These are phyloP conservation scores for Scolopax mira DNA, from an alignment of 2,113 vertebrate species.

Conservation along the genomic window DNA sequence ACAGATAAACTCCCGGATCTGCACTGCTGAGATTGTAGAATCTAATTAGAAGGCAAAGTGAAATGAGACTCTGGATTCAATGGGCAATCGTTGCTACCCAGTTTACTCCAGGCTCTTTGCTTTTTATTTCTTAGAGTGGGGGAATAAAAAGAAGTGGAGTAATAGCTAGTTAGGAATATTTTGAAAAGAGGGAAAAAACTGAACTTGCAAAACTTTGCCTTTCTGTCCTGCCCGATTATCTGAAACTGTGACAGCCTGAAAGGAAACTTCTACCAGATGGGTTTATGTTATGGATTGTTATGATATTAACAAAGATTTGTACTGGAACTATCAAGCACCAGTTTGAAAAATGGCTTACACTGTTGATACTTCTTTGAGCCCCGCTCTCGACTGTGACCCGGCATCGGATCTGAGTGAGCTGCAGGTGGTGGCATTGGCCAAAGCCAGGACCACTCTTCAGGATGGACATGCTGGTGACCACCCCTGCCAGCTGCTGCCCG, in stretches of 20 bases:
- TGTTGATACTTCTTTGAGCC: background rate
- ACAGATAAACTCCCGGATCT: background rate
- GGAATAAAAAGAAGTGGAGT: background rate
- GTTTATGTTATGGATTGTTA: background rate
- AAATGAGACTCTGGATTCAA: background rate
- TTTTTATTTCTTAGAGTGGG: background rate
- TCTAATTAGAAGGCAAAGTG: background rate
- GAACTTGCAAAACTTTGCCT: background rate
- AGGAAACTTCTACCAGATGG: background rate
- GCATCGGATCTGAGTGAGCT: background rate
- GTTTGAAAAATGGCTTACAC: background rate
- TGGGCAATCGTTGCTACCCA: background rate
- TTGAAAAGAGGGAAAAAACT: background rate
- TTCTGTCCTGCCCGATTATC: background rate
- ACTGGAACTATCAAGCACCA: background rate
- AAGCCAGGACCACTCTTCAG: background rate
- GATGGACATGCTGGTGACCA: rapidly evolving
- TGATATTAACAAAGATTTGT: background rate
- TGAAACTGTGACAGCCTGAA: background rate
- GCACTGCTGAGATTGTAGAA: background rate
- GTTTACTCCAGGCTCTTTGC: background rate
- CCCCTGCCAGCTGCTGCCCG: background rate
- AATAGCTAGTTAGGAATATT: background rate
- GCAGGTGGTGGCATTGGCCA: rapidly evolving
- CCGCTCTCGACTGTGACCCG: rapidly evolving